Conservation (phyloP, 2,888 invertebrate species). For the Hipparchia semele region DNA sequence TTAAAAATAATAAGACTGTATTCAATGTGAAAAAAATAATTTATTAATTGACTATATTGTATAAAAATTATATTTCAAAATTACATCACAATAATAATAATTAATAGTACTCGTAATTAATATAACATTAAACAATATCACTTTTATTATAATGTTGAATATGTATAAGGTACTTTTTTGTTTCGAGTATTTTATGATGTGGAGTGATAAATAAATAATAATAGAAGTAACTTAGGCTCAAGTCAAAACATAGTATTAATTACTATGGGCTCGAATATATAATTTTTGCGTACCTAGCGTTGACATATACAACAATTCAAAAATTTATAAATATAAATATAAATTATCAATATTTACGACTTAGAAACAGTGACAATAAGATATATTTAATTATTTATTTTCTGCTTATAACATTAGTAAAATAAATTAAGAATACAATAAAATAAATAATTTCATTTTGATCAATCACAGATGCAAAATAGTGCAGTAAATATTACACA, state of each 20-base stretch:
- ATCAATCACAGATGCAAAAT: constrained; percentile 13
- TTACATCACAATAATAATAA: constrained; percentile 40
- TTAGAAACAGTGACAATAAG: not conserved
- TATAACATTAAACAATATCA: constrained; percentile 31
- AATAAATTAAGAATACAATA: not conserved
- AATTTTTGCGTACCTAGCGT: no score
- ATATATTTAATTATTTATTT: not conserved
- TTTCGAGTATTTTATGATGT: not conserved
- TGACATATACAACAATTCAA: no score
- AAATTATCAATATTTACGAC: not conserved
- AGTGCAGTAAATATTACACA: not conserved
- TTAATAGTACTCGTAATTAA: not conserved
- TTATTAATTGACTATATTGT: constrained; percentile 45
- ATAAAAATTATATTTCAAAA: constrained; percentile 45
- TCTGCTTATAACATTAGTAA: not conserved
- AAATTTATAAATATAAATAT: no score
- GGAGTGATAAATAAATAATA: not conserved
- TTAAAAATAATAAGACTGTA: constrained; percentile 29
- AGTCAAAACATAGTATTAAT: not conserved
- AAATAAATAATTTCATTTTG: not conserved
- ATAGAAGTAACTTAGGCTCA: no score
- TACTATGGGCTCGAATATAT: no score
- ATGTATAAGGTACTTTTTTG: constrained; percentile 23
- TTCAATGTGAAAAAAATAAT: constrained; percentile 49
- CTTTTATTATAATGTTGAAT: constrained; percentile 27